Evolutionary conservation across 2,888 invertebrate genomes (phyloP).

Genomic region (Strigamia transsilvanica): DNA sequence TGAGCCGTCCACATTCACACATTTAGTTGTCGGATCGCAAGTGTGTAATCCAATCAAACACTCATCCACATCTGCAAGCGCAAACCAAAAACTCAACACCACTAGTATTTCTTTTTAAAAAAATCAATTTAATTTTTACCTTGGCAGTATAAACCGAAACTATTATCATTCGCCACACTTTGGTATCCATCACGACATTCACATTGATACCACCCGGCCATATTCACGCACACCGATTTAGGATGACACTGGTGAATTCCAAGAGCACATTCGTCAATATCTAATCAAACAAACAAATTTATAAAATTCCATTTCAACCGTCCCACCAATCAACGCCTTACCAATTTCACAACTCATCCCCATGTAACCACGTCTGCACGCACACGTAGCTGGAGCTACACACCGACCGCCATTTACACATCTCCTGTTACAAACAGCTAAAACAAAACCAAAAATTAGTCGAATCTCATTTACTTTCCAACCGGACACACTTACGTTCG

Average conservation of each 20-base stretch:
- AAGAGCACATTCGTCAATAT: conserved; percentile 83
- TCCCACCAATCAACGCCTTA: conserved; percentile 56
- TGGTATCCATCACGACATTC: conserved; percentile 81
- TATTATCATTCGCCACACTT: conserved; percentile 60
- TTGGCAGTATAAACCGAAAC: conserved; percentile 63
- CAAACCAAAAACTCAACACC: too few species aligned
- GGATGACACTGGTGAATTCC: conserved; percentile 77
- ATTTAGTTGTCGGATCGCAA: conserved; percentile 80
- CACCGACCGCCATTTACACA: conserved; percentile 87
- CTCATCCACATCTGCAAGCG: conserved; percentile 79
- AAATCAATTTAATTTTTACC: conserved; percentile 58
- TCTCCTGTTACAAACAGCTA: conserved; percentile 80
- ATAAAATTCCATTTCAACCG: background rate
- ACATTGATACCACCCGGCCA: conserved; percentile 88
- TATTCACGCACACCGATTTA: conserved; percentile 82
- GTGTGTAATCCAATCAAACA: conserved; percentile 79
- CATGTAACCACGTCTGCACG: conserved; percentile 81
- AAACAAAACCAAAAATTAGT: conserved; percentile 56
- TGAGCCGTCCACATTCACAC: conserved; percentile 81
- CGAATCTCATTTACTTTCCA: background rate
- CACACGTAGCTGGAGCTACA: conserved; percentile 77
- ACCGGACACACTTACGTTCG: conserved; percentile 72
- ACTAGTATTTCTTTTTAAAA: too few species aligned
- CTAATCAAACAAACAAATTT: conserved; percentile 63
- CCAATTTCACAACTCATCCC: conserved; percentile 81